phyloP scores from a whole-genome alignment of 2,888 invertebrate species.

The Heteromyza rotundicornis region DNA sequence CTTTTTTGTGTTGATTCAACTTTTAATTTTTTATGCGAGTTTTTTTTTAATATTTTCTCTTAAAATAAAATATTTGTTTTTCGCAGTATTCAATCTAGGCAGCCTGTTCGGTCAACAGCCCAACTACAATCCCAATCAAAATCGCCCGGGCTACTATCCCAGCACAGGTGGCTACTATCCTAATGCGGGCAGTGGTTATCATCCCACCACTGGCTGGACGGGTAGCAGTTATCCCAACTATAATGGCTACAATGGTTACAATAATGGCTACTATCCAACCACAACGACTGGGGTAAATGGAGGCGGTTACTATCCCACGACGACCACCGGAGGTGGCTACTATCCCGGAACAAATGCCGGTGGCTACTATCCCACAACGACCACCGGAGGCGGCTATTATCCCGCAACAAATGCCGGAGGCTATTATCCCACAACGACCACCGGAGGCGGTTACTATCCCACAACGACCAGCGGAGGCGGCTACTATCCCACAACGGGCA shows the following conservation, averaged over 20 bases:
- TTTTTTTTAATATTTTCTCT: not conserved
- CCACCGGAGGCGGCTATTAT: conserved; percentile 9
- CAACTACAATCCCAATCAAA: conserved; percentile 27
- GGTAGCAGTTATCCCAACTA: conserved; percentile 17
- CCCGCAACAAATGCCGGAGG: conserved; percentile 14
- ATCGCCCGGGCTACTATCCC: conserved; percentile 20
- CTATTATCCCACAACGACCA: conserved; percentile 28
- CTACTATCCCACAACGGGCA: conserved; percentile 37
- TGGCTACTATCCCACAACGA: conserved; percentile 12
- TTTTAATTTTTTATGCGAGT: not conserved
- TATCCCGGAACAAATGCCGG: conserved; percentile 37
- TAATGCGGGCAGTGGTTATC: conserved; percentile 30
- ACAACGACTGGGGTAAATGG: conserved; percentile 24
- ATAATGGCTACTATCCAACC: conserved; percentile 40
- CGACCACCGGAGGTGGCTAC: conserved; percentile 32
- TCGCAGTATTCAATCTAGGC: conserved; percentile 61
- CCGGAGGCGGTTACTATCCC: conserved; percentile 10
- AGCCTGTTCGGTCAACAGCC: conserved; percentile 52
- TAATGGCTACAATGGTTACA: conserved; percentile 25
- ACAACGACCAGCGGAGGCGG: not conserved
- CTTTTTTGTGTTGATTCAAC: too few relatives aligned
- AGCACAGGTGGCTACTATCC: conserved; percentile 37
- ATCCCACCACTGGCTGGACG: conserved; percentile 35
- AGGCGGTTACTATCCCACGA: conserved; percentile 8
- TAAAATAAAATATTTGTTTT: conserved; percentile 7